These are phyloP conservation scores for Clitarchus hookeri DNA, from an alignment of 2,888 invertebrate species.

Conservation along the genomic window DNA sequence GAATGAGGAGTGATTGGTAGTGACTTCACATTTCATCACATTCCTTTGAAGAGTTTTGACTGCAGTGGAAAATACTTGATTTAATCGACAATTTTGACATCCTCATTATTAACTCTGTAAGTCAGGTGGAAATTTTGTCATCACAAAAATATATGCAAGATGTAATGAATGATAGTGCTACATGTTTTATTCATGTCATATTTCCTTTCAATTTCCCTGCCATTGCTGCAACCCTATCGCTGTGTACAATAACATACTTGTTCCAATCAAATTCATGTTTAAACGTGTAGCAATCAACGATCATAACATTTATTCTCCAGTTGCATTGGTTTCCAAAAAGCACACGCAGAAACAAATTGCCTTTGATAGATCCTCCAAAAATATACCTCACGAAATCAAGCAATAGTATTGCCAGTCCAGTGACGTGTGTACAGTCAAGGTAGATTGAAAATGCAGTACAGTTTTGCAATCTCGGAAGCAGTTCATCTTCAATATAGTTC, in stretches of 20 bases:
- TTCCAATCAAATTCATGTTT: neutral
- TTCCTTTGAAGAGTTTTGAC: too few relatives aligned
- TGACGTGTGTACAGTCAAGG: conserved; percentile 35
- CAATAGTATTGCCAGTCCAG: too few relatives aligned
- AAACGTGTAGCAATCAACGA: neutral
- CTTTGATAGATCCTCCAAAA: conserved; percentile 24
- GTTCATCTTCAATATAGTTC: conserved; percentile 31
- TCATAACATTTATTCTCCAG: conserved; percentile 29
- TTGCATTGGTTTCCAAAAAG: neutral
- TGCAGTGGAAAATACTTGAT: too few relatives aligned
- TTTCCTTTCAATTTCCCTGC: neutral
- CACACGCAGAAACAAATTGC: neutral
- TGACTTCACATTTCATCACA: too few relatives aligned
- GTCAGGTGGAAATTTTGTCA: too few relatives aligned
- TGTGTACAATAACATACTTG: conserved; percentile 6
- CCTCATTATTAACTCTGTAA: too few relatives aligned
- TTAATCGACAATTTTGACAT: too few relatives aligned
- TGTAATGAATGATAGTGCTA: neutral
- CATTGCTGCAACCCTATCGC: conserved; percentile 6
- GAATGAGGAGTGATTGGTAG: too few relatives aligned
- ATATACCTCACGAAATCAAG: neutral
- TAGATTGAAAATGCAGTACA: conserved; percentile 38
- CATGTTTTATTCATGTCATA: neutral
- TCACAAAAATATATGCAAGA: conserved; percentile 28
- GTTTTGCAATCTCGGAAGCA: neutral